Evolutionary conservation across 2,888 invertebrate species (phyloP).

Genomic region (Chaetogeoica ovagalla): DNA sequence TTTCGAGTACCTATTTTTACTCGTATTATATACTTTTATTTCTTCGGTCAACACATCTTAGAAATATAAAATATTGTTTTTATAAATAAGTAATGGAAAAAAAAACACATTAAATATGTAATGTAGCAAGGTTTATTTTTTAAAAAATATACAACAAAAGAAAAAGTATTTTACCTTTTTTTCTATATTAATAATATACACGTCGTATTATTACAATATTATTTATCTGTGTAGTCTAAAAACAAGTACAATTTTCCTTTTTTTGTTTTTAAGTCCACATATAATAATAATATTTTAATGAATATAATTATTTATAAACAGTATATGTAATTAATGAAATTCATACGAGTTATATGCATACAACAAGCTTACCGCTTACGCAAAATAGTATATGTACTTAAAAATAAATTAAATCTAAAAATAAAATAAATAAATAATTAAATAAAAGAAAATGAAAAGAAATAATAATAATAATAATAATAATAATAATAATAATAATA

Average conservation of each 20-base stretch:
- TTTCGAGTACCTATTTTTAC: too few relatives aligned
- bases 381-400: neutral
- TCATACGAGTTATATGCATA: constrained; percentile 40
- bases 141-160: constrained; percentile 47
- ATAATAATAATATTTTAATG: constrained; percentile 41
- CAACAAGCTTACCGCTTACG: constrained; percentile 47
- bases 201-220: constrained; percentile 32
- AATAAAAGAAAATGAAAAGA: constrained; percentile 15
- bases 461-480: too few relatives aligned
- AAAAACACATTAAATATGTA: constrained; percentile 26
- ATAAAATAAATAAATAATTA: neutral
- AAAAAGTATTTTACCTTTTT: constrained; percentile 46
- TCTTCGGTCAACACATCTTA: neutral
- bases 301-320: constrained; percentile 36
- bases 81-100: constrained; percentile 32
- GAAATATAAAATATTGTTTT: constrained; percentile 19
- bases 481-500: too few relatives aligned
- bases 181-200: constrained; percentile 44
- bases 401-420: constrained; percentile 47
- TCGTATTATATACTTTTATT: neutral
- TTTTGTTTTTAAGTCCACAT: constrained; percentile 32
- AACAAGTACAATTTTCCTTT: constrained; percentile 36
- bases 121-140: constrained; percentile 51
- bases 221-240: constrained; percentile 41
- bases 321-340: constrained; percentile 32